Conservation (phyloP, 1,140 invertebrate species). For the Bombus sibiricus region DNA sequence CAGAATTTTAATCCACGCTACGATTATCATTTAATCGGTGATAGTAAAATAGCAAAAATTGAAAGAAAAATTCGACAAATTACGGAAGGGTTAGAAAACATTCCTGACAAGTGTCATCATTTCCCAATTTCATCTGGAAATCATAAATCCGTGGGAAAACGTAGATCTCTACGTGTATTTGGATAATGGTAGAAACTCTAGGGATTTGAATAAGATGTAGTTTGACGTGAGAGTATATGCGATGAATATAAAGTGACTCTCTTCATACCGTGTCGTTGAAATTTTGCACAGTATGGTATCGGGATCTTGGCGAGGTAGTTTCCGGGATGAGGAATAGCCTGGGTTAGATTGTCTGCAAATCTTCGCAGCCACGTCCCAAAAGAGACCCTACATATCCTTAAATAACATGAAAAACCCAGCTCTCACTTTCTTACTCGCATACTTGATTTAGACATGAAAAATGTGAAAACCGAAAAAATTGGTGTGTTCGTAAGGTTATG, state of each 20-base stretch:
- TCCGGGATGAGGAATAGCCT: conserved; percentile 8
- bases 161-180: background rate
- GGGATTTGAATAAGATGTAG: conserved; percentile 48
- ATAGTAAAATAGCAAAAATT: background rate
- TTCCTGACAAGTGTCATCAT: rapidly evolving
- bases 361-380: background rate
- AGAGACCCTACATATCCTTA: background rate
- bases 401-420: background rate
- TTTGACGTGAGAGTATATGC: background rate
- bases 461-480: too few species aligned
- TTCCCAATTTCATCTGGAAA: background rate
- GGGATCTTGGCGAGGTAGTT: conserved; percentile 21
- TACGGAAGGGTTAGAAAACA: background rate
- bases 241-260: conserved; percentile 48
- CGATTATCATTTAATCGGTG: too few species aligned
- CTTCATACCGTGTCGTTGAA: background rate
- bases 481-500: too few species aligned
- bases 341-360: background rate
- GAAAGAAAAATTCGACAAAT: background rate
- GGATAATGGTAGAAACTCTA: background rate
- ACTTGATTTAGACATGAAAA: too few species aligned
- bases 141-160: background rate
- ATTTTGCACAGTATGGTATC: background rate
- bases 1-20: too few species aligned
- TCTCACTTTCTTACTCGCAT: background rate